Evolutionary conservation across 2,797 vertebrate genomes (phyloP), one percentile per base, ranked within the genome.

Genomic region (Pterois miles): DNA sequence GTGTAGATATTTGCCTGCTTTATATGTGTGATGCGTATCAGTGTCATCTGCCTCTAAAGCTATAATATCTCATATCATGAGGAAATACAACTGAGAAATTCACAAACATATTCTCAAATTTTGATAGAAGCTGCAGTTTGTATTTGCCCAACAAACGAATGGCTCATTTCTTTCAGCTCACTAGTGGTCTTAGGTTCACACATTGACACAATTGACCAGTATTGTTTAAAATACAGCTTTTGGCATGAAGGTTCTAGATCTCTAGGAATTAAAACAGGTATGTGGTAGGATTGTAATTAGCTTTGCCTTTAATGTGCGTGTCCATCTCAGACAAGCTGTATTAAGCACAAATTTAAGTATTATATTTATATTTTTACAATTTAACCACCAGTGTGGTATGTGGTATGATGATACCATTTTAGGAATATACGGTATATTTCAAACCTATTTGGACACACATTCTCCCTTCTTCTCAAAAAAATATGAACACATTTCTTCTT

Each of bases 91-190:
- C 36, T 25, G 34, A 64, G 14, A 58, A 27, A 40, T 56, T 38
- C 14, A 43, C 27, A 52, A 66, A 59, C 22, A 52, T 20, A 0
- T 12, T 57, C 56, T 20, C 56, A 33, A 8, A 11, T 29, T 56
- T 62, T n/a, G 2, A 25, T 46, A 46, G 29, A 71, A 62, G 36
- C 48, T 72, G 16, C 9, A 23, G 43, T 59, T 33, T 77, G 31
- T 65, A 1, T 63, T 65, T 74, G 9, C 62, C 23, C 31, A 36
- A 23, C 50, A 52, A 59, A 59, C 11, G 0, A 33, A 22, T 27
- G 46, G 53, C 14, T 58, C 65, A 43, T 56, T 75, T 70, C 40
- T 64, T 81, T 50, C 74, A 76, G 63, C 54, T 66, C 46, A 48
- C 16, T 73, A 11, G 5, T 58, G 36, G 46, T 65, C 20, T 64